phyloP scores from a whole-genome alignment of 2,888 invertebrate species.

The Aproaerema taeniolella region DNA sequence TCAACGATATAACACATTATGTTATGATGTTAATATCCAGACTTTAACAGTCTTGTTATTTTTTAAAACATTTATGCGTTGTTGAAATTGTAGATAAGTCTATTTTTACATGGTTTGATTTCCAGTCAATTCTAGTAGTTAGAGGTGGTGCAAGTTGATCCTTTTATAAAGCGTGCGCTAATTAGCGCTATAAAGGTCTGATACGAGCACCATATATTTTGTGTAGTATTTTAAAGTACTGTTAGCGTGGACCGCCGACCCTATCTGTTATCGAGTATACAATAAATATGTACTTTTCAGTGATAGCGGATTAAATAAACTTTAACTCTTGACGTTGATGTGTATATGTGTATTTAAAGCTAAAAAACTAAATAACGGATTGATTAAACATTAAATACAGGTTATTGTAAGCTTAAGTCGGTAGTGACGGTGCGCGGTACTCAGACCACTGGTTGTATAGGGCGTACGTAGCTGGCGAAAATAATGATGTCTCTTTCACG shows the following conservation, averaged over 20 bases:
- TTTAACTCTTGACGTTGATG: slow-evolving; percentile 53
- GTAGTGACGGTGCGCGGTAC: slow-evolving; percentile 63
- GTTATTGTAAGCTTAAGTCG: slow-evolving; percentile 44
- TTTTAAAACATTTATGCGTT: slow-evolving; percentile 26
- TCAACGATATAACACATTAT: too few relatives aligned
- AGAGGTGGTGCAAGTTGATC: neutral
- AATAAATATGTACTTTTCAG: slow-evolving; percentile 47
- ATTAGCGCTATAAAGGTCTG: too few relatives aligned
- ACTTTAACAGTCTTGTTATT: slow-evolving; percentile 21
- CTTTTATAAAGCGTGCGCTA: too few relatives aligned
- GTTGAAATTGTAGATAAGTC: slow-evolving; percentile 25
- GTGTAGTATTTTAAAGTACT: slow-evolving; percentile 17
- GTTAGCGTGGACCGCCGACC: slow-evolving; percentile 41
- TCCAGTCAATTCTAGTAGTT: slow-evolving; percentile 4
- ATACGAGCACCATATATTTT: slow-evolving; percentile 10
- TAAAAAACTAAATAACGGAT: slow-evolving; percentile 40
- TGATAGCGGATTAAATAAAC: slow-evolving; percentile 49
- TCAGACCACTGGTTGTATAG: slow-evolving; percentile 16
- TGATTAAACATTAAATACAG: slow-evolving; percentile 42
- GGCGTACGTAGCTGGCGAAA: slow-evolving; percentile 9
- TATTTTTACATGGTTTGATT: slow-evolving; percentile 22
- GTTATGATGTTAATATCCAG: slow-evolving; percentile 14
- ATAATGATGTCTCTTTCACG: slow-evolving; percentile 6
- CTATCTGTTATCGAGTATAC: slow-evolving; percentile 62
- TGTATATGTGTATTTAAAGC: slow-evolving; percentile 65